Conservation (phyloP, 2,888 invertebrate genomes). For the Elegia similella region DNA sequence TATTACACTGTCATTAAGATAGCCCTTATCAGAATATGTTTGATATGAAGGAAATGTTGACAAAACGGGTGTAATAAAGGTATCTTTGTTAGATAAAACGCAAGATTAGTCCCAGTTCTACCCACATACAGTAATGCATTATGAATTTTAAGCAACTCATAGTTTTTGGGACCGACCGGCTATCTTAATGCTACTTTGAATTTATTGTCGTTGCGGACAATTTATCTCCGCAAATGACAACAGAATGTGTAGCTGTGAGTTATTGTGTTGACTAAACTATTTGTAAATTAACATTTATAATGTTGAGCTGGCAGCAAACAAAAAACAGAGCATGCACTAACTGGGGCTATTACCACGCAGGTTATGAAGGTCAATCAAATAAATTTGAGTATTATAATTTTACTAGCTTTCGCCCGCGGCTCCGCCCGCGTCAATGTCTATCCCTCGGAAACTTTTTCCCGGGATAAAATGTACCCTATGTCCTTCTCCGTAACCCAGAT, state of each 20-base stretch:
- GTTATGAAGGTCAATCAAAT: too few species aligned
- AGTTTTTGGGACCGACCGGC: conserved; percentile 48
- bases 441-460: too few species aligned
- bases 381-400: too few species aligned
- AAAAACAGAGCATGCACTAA: too few species aligned
- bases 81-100: conserved; percentile 54
- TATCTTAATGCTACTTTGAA: conserved; percentile 59
- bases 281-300: not conserved
- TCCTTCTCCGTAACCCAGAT: too few species aligned
- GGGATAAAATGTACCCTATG: too few species aligned
- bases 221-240: conserved; percentile 13
- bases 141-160: conserved; percentile 59
- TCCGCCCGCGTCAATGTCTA: too few species aligned
- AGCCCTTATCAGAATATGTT: conserved; percentile 55
- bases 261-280: not conserved
- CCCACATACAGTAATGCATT: conserved; percentile 65
- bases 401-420: too few species aligned
- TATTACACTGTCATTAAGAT: conserved; percentile 66
- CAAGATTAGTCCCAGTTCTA: conserved; percentile 53
- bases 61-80: conserved; percentile 48
- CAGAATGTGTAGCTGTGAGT: not conserved
- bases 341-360: too few species aligned
- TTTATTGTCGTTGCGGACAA: conserved; percentile 40
- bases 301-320: too few species aligned
- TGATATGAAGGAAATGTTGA: conserved; percentile 54